Evolutionary conservation across 2,113 vertebrate genomes (phyloP), one percentile per base, ranked within the genome.

Genomic region (Narcine bancroftii): DNA sequence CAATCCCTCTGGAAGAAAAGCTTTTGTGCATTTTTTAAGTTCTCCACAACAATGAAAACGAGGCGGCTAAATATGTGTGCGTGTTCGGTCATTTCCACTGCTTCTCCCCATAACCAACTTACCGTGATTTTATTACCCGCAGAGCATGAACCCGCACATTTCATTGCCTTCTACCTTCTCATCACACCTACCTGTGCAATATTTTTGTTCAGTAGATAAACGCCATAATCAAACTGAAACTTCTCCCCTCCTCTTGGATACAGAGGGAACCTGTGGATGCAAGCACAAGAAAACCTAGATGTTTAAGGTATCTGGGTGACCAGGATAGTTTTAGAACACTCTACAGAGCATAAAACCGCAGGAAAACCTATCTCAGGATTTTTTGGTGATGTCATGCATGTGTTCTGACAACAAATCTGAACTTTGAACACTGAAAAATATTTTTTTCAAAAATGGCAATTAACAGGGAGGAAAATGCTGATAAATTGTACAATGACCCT

Each of bases 121-220:
- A 17, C 29, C 10, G 39, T 1, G n/a, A 42, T 11, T 81, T 81
- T 45, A 42, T 4, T 6, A 83, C 47, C 79, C 79, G 53, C 17
- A 47, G 19, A 81, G 77, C 75, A 42, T 56, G 2, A n/a, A 81
- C 77, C n/a, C n/a, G 36, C 17, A 36, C 0, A 33, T 60, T n/a
- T 15, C 33, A 36, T 15, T 17, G 36, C n/a, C 24, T 69, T 24
- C 60, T 91, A 39, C 42, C 63, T 45, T 24, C 39, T 19, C 89
- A 66, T 47, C 63, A 65, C 0, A 94, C 95, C 94, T 96, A 99
- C 98, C 97, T 99, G 98, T 93, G 98, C 98, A 92, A 99, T 98
- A 93, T 99, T 99, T 96, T 99, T 99, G 97, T 99, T 99, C 94
- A 99, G 97, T 95, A 99, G 97, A 95, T 99, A 99, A 89, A 99